Evolutionary conservation across 2,797 vertebrate species (phyloP).

Genomic region (Percopsis omiscomaycus): DNA sequence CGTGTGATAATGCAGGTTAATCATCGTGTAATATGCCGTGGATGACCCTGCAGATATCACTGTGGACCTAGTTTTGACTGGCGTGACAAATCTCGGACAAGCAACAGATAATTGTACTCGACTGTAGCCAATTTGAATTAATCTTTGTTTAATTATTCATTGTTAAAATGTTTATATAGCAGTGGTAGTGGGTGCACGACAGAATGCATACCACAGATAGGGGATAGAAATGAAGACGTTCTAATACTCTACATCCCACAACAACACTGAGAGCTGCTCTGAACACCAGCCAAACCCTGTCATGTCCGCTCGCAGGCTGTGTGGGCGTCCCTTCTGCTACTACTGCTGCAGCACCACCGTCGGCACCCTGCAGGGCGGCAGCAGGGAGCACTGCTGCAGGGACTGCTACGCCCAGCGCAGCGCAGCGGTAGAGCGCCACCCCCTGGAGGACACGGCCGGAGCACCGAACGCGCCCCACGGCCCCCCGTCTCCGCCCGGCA

Average conservation of each 20-base stretch:
- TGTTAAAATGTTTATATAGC: neutral
- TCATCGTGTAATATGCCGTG: too few relatives aligned
- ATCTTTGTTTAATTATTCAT: neutral
- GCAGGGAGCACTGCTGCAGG: conserved; percentile 88
- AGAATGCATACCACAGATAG: neutral
- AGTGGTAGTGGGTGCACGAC: neutral
- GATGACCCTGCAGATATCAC: too few relatives aligned
- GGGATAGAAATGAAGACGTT: too few relatives aligned
- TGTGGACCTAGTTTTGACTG: too few relatives aligned
- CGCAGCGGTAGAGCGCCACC: conserved; percentile 73
- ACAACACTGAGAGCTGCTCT: conserved; percentile 13
- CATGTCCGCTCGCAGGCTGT: conserved; percentile 78
- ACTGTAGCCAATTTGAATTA: neutral
- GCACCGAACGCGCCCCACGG: conserved; percentile 55
- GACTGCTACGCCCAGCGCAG: conserved; percentile 85
- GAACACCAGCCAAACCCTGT: conserved; percentile 6
- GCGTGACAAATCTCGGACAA: neutral
- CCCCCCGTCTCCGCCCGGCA: conserved; percentile 68
- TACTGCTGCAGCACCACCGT: conserved; percentile 90
- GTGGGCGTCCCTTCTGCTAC: conserved; percentile 91
- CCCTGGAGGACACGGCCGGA: conserved; percentile 74
- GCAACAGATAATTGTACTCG: neutral
- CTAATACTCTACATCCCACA: neutral
- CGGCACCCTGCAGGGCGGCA: conserved; percentile 79
- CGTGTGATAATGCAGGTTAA: too few relatives aligned